Percentiles rank a stretch among this genome's conserved stretches.
These are phyloP conservation scores for Acomys russatus DNA, from an alignment of 2,797 vertebrate genomes.

Conservation along the genomic window DNA sequence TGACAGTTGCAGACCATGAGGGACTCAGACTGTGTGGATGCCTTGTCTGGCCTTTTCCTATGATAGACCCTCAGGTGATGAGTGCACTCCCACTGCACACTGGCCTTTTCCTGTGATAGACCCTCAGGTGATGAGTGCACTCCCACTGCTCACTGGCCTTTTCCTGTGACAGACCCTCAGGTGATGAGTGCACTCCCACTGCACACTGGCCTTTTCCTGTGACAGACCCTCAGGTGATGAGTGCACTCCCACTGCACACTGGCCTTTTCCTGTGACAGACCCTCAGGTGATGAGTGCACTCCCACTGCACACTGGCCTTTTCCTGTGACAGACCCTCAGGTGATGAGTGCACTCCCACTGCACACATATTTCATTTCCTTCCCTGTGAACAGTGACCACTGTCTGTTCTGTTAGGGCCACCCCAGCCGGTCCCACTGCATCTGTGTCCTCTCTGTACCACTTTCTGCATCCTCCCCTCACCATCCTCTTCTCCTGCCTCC, in stretches of 20 bases:
- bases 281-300: neutral
- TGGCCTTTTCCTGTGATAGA: too few species aligned
- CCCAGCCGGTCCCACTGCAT: neutral
- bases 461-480: neutral
- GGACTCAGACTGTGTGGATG: neutral
- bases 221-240: too few species aligned
- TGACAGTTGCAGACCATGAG: neutral
- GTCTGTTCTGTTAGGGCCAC: neutral
- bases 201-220: too few species aligned
- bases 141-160: too few species aligned
- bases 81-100: too few species aligned
- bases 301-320: too few species aligned
- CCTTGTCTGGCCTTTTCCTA: neutral
- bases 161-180: too few species aligned
- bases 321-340: too few species aligned
- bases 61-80: too few species aligned
- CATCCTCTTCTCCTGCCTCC: neutral
- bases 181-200: too few species aligned
- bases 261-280: neutral
- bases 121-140: too few species aligned
- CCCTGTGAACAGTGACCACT: neutral
- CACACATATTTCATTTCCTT: neutral
- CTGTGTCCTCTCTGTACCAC: neutral
- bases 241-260: too few species aligned
- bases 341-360: neutral